Percentiles rank a stretch among this genome's conserved stretches.
These are phyloP conservation scores for Rattus norvegicus DNA, from an alignment of 2,113 vertebrate genomes.

Conservation along the genomic window DNA sequence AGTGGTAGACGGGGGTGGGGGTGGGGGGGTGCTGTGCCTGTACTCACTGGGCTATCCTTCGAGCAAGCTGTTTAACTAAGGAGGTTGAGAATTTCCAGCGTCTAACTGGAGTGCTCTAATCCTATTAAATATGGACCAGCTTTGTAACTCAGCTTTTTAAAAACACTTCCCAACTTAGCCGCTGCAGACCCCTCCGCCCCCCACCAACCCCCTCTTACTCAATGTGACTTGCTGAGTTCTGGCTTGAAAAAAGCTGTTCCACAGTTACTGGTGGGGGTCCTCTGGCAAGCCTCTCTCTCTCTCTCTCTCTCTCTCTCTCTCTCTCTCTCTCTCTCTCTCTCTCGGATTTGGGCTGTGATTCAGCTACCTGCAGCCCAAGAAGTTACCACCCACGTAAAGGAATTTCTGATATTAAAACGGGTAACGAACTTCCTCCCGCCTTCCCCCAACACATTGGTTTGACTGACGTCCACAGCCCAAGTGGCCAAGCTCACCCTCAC, in stretches of 20 bases:
- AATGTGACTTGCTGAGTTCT: slow-evolving; percentile 68
- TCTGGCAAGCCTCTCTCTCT: neutral
- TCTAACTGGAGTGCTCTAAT: slow-evolving; percentile 81
- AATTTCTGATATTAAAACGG: slow-evolving; percentile 82
- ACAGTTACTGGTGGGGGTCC: slow-evolving; percentile 76
- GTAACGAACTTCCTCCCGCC: slow-evolving; percentile 72
- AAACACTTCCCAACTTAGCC: slow-evolving; percentile 25
- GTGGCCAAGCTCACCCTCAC: slow-evolving; percentile 1
- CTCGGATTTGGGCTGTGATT: slow-evolving; percentile 80
- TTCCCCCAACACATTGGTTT: slow-evolving; percentile 70
- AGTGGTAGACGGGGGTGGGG: neutral
- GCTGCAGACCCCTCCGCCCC: neutral
- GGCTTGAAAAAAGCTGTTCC: slow-evolving; percentile 79
- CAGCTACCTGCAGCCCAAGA: slow-evolving; percentile 83
- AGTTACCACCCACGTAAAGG: slow-evolving; percentile 83
- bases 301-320: neutral
- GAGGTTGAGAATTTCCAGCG: slow-evolving; percentile 75
- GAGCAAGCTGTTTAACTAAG: slow-evolving; percentile 73
- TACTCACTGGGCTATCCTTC: neutral
- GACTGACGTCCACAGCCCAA: slow-evolving; percentile 69
- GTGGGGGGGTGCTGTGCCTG: no score
- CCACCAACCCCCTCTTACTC: neutral
- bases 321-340: neutral
- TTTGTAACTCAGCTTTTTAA: slow-evolving; percentile 76
- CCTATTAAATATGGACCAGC: slow-evolving; percentile 83